These are phyloP conservation scores for Parazoanthus swiftii DNA, from an alignment of 92 coral and sea anemone genomes.

Conservation along the genomic window DNA sequence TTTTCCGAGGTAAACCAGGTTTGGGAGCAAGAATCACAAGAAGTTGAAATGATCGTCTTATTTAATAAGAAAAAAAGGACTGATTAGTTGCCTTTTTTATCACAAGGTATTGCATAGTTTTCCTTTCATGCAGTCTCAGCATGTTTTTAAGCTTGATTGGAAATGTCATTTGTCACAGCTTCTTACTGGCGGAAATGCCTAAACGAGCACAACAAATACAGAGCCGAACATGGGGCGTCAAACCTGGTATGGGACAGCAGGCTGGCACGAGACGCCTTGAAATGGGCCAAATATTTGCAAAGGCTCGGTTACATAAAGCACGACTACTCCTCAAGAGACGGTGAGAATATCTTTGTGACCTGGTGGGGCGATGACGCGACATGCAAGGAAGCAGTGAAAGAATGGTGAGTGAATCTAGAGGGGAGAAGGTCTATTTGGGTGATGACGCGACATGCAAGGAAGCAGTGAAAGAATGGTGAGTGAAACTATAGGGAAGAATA, in stretches of 20 bases:
- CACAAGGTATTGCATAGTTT: too few relatives aligned
- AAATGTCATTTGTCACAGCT: constrained; percentile 3
- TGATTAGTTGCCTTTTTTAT: too few relatives aligned
- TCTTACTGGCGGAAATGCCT: constrained; percentile 42
- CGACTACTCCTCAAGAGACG: constrained; percentile 7
- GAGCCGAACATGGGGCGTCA: constrained; percentile 45
- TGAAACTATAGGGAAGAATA: neutral
- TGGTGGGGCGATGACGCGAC: constrained; percentile 23
- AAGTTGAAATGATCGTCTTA: too few relatives aligned
- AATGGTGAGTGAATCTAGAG: constrained; percentile 30
- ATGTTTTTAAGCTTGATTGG: too few relatives aligned
- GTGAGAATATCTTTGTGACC: constrained; percentile 44
- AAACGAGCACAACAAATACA: constrained; percentile 40
- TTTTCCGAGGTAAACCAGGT: too few relatives aligned
- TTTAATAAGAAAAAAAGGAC: too few relatives aligned
- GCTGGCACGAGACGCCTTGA: constrained; percentile 45
- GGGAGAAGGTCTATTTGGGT: constrained; percentile 25
- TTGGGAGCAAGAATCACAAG: too few relatives aligned
- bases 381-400: constrained; percentile 47
- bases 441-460: too few relatives aligned
- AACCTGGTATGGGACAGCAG: constrained; percentile 42
- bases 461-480: neutral
- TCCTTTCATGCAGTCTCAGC: too few relatives aligned
- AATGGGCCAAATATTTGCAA: constrained; percentile 46
- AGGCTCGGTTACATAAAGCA: neutral